Evolutionary conservation across 2,113 vertebrate genomes (phyloP), one percentile per base, ranked within the genome.

Genomic region (Odobenus rosmarus): DNA sequence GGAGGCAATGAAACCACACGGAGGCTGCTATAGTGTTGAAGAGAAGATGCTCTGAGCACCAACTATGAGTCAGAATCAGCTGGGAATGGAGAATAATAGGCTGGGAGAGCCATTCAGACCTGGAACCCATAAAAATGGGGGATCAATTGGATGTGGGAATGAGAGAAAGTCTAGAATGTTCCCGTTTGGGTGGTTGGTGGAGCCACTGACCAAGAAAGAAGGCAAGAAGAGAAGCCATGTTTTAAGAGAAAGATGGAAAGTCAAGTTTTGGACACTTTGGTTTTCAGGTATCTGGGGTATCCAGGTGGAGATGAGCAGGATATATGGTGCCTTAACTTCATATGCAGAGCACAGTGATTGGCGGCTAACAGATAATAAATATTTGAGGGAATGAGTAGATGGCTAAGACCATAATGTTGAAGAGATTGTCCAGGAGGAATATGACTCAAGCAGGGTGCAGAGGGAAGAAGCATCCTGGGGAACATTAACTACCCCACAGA

Each of bases 1-100:
- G 42, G 72, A 36, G 46, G 23, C 0, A 9, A 31, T 49, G 13
- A 59, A 72, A 16, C 15, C 36, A 1, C 14, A 13, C 0, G 2
- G 15, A 28, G 31, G 72, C 8, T 81, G 61, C 61, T 9, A 7
- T 4, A 31, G 14, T 59, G 5, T 53, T 59, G 8, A 4, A 11
- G 51, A 13, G 28, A 62, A 46, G 33, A n/a, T 21, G 4, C 46
- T 12, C 1, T 3, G 23, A 88, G 28, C 13, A 23, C 39, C 18
- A 9, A 33, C 18, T 7, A 2, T 7, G n/a, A 77, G 59, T 64
- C n/a, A 24, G 59, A 69, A 57, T 16, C 59, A 59, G 77, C 61
- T 39, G 2, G 0, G 9, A 42, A 46, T 14, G 36, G 21, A 90
- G 53, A 14, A 62, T 42, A 13, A 51, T 46, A 16, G 23, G 15